These are phyloP conservation scores for Noctua comes DNA, from an alignment of 2,888 invertebrate species.

Conservation along the genomic window DNA sequence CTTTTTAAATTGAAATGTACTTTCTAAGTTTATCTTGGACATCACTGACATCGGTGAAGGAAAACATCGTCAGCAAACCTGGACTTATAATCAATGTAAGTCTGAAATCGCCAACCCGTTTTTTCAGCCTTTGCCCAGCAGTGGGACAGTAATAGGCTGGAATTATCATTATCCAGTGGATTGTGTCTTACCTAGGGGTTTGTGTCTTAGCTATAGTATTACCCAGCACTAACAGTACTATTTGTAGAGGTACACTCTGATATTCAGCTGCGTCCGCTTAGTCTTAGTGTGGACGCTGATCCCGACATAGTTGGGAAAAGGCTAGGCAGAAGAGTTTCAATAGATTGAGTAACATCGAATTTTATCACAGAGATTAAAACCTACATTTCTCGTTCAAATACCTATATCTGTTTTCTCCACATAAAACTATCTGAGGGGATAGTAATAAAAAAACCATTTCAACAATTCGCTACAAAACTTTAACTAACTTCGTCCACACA, in stretches of 20 bases:
- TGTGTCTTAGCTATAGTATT: neutral
- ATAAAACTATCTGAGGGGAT: neutral
- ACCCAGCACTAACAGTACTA: too few species aligned
- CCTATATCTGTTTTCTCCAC: neutral
- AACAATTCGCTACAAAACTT: conserved; percentile 14
- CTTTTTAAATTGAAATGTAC: too few species aligned
- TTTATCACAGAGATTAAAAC: neutral
- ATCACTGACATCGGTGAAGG: too few species aligned
- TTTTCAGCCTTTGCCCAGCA: too few species aligned
- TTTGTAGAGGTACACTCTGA: too few species aligned
- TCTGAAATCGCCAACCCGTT: too few species aligned
- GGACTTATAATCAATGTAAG: too few species aligned
- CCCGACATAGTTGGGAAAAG: neutral
- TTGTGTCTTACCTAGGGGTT: neutral
- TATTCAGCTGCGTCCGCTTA: too few species aligned
- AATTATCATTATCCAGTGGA: neutral
- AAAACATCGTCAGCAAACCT: too few species aligned
- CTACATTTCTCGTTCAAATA: neutral
- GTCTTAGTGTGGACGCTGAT: neutral
- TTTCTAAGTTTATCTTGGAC: too few species aligned
- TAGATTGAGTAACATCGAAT: neutral
- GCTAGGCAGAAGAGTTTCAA: neutral
- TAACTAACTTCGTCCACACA: conserved; percentile 19
- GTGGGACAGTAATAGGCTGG: too few species aligned
- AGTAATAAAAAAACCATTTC: neutral